Percentiles rank a stretch among this genome's conserved stretches.
Evolutionary conservation across 1,140 invertebrate species (phyloP).

Genomic region (Drosophila sproati): DNA sequence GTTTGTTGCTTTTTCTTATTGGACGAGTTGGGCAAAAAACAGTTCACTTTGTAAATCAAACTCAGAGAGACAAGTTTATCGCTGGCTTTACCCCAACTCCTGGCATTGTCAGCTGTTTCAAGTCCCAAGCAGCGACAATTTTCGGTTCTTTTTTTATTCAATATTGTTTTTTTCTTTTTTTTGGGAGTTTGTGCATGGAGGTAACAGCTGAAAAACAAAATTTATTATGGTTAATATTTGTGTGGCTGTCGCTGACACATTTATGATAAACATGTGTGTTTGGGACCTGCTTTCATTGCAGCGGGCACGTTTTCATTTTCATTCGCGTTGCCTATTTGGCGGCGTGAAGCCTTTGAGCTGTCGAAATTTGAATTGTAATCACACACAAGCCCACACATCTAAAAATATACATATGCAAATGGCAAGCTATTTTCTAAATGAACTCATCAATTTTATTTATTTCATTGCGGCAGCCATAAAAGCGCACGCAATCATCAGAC

Average conservation of each 20-base stretch:
- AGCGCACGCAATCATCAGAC: conserved; percentile 30
- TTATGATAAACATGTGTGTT: conserved; percentile 40
- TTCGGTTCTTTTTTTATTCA: conserved; percentile 20
- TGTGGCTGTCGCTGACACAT: conserved; percentile 45
- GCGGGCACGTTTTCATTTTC: conserved; percentile 14
- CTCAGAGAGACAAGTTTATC: conserved; percentile 58
- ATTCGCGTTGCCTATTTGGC: conserved; percentile 22
- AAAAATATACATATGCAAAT: conserved; percentile 18
- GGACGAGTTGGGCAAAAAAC: conserved; percentile 6
- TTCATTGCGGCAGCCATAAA: conserved; percentile 56
- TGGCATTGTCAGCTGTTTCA: conserved; percentile 59
- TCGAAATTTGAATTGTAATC: conserved; percentile 42
- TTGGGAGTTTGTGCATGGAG: conserved; percentile 2
- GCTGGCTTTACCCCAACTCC: conserved; percentile 34
- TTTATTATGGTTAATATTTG: conserved; percentile 55
- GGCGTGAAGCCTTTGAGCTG: conserved; percentile 49
- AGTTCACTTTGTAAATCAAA: conserved; percentile 62
- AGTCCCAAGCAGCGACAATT: conserved; percentile 49
- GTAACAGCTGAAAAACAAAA: conserved; percentile 29
- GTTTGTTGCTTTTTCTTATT: background rate
- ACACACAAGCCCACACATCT: conserved; percentile 10
- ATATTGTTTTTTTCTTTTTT: conserved; percentile 31
- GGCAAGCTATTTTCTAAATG: conserved; percentile 37
- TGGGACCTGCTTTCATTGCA: conserved; percentile 30
- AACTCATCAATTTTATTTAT: conserved; percentile 34